These are phyloP conservation scores for Gracilinanus agilis DNA, from an alignment of 2,113 vertebrate species.

Conservation along the genomic window DNA sequence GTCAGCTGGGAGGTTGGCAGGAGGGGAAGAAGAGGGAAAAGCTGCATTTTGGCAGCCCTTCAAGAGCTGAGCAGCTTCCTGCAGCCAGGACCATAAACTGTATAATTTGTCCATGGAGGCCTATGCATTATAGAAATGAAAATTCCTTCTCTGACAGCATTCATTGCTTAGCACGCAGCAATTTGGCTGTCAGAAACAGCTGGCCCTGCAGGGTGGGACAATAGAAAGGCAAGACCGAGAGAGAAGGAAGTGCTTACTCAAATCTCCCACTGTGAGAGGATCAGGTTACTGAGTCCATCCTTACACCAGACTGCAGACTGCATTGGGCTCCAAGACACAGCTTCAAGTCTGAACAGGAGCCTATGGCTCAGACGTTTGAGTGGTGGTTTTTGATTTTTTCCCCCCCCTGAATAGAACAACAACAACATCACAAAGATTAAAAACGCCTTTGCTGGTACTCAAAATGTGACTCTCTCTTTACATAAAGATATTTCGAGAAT, in stretches of 20 bases:
- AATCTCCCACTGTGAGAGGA: slow-evolving; percentile 80
- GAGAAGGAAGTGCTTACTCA: slow-evolving; percentile 78
- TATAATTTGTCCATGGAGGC: slow-evolving; percentile 80
- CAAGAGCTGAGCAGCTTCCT: slow-evolving; percentile 69
- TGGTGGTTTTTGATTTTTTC: not conserved
- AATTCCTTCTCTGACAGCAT: slow-evolving; percentile 81
- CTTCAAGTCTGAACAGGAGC: slow-evolving; percentile 86
- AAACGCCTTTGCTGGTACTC: not conserved
- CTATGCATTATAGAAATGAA: slow-evolving; percentile 78
- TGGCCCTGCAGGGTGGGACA: slow-evolving; percentile 84
- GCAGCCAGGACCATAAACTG: slow-evolving; percentile 74
- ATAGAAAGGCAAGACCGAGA: slow-evolving; percentile 79
- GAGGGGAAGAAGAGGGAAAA: slow-evolving; percentile 11
- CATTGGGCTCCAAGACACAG: slow-evolving; percentile 74
- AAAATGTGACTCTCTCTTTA: fast-evolving
- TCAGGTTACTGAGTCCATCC: slow-evolving; percentile 86
- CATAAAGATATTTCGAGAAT: not conserved
- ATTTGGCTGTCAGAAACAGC: slow-evolving; percentile 88
- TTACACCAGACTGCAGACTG: slow-evolving; percentile 81
- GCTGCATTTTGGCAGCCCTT: slow-evolving; percentile 61
- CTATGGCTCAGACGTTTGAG: slow-evolving; percentile 74
- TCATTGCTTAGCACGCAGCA: slow-evolving; percentile 83
- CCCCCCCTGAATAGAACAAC: slow-evolving; percentile 21
- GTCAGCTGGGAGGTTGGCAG: slow-evolving; percentile 58
- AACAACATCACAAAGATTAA: slow-evolving; percentile 51